These are phyloP conservation scores for Chlorodrepanis virens DNA, from an alignment of 2,113 vertebrate species.

Conservation along the genomic window DNA sequence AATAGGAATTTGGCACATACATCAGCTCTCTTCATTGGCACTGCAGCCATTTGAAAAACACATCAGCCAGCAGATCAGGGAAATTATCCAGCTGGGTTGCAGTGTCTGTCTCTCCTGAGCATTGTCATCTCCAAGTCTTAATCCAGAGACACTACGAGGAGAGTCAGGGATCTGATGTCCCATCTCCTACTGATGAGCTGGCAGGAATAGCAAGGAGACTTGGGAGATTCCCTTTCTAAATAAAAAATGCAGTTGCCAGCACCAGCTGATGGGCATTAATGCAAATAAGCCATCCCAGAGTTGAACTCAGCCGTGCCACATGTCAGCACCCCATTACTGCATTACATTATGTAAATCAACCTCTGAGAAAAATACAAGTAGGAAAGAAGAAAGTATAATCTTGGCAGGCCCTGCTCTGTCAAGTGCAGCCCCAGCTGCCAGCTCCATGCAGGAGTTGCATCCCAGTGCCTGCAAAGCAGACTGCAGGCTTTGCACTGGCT, in stretches of 20 bases:
- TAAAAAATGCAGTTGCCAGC: neutral
- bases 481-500: neutral
- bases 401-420: neutral
- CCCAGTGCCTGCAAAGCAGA: neutral
- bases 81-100: neutral
- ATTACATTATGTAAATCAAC: slow-evolving; percentile 1
- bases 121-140: neutral
- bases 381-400: neutral
- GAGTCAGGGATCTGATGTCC: neutral
- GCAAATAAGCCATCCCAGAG: neutral
- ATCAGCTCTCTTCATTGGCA: neutral
- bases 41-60: neutral
- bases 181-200: neutral
- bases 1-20: neutral
- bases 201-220: neutral
- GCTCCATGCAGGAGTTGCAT: neutral
- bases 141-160: neutral
- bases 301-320: neutral
- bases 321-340: neutral
- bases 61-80: neutral
- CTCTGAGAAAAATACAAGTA: neutral
- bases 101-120: neutral
- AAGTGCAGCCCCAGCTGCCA: neutral
- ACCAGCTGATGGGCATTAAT: neutral
- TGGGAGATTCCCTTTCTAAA: neutral